Conservation (phyloP, 2,113 vertebrate genomes). For the Cochlearius cochlearius region DNA sequence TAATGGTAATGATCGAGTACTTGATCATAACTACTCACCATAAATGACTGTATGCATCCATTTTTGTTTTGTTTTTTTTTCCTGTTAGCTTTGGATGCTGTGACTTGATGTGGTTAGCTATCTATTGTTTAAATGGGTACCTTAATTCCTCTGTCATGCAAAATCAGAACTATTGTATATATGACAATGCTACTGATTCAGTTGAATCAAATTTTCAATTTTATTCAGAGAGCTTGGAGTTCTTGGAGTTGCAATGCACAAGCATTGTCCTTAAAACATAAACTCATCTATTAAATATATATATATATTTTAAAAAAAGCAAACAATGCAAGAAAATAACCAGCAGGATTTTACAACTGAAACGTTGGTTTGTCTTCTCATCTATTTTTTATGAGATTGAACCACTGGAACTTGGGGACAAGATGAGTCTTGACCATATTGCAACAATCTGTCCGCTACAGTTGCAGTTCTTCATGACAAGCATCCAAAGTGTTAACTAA, state of each 20-base stretch:
- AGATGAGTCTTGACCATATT: slow-evolving; percentile 74
- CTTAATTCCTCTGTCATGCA: not conserved
- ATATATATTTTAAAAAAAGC: too few species aligned
- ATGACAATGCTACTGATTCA: not conserved
- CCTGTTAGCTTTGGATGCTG: not conserved
- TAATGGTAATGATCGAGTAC: not conserved
- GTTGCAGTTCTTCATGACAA: slow-evolving; percentile 86
- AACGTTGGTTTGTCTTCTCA: slow-evolving; percentile 84
- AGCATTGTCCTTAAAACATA: not conserved
- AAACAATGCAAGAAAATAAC: slow-evolving; percentile 75
- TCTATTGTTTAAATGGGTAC: not conserved
- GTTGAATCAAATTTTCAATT: not conserved
- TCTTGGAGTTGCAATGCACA: not conserved
- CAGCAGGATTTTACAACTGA: slow-evolving; percentile 90
- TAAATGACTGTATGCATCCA: not conserved
- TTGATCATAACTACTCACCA: not conserved
- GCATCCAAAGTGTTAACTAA: slow-evolving; percentile 82
- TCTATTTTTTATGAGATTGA: slow-evolving; percentile 79
- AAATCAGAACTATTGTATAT: not conserved
- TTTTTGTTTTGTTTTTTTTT: not conserved
- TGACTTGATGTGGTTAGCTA: not conserved
- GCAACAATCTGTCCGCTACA: slow-evolving; percentile 82
- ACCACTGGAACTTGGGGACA: slow-evolving; percentile 88
- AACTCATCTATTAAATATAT: not conserved
- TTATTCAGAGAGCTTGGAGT: not conserved